These are phyloP conservation scores for Eristalis tenax DNA, from an alignment of 2,888 invertebrate genomes.

Conservation along the genomic window DNA sequence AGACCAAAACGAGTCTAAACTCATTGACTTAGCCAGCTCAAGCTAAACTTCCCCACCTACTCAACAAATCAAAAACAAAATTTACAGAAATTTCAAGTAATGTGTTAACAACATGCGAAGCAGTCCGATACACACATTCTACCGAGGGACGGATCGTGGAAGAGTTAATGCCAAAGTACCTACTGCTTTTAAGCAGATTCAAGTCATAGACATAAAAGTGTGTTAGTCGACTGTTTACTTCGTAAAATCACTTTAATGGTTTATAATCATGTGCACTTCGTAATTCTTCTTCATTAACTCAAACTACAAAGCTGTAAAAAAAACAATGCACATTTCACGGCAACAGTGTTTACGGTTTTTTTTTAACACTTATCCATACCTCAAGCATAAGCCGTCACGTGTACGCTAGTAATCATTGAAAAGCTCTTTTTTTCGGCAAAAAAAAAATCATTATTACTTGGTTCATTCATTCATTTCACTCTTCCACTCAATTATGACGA, in stretches of 20 bases:
- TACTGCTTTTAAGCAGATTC: neutral
- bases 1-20: too few species aligned
- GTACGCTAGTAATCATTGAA: neutral
- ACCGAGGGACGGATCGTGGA: too few species aligned
- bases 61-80: too few species aligned
- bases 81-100: too few species aligned
- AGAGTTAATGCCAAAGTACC: too few species aligned
- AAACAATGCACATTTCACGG: neutral
- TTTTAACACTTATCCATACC: neutral
- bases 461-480: constrained; percentile 30
- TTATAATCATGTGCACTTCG: neutral
- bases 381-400: neutral
- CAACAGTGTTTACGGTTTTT: neutral
- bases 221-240: too few species aligned
- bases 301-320: neutral
- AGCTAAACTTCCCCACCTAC: too few species aligned
- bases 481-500: constrained; percentile 6
- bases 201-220: neutral
- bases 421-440: constrained; percentile 8
- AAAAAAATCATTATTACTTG: constrained; percentile 12
- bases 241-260: neutral
- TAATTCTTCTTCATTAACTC: neutral
- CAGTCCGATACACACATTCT: too few species aligned
- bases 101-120: too few species aligned
- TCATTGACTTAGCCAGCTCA: too few species aligned